A percentile compares a stretch with the other conserved stretches of the same genome.
These are phyloP conservation scores for Hypselothyrea guttata DNA, from an alignment of 2,888 invertebrate species.

Conservation along the genomic window DNA sequence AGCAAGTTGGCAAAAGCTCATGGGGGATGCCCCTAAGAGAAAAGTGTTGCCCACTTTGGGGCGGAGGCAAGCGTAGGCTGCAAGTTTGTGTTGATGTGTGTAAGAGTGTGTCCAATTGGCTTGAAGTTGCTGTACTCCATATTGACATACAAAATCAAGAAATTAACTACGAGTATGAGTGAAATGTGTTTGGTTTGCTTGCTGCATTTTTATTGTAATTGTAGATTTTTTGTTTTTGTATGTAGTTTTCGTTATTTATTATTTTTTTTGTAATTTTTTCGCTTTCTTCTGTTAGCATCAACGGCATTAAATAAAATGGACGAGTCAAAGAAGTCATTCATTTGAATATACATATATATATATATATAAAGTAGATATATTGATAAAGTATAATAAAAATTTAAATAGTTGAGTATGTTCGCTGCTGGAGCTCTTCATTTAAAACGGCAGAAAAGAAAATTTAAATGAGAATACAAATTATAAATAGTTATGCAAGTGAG, in stretches of 20 bases:
- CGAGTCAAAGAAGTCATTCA: slow-evolving; percentile 83
- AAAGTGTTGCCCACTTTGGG: slow-evolving; percentile 38
- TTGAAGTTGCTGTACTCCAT: slow-evolving; percentile 10
- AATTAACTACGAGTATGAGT: slow-evolving; percentile 25
- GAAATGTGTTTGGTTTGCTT: slow-evolving; percentile 51
- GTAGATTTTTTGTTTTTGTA: slow-evolving; percentile 40
- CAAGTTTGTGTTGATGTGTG: slow-evolving; percentile 34
- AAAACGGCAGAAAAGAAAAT: slow-evolving; percentile 25
- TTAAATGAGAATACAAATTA: slow-evolving; percentile 28
- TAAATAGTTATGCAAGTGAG: slow-evolving; percentile 31
- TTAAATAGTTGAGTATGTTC: slow-evolving; percentile 52
- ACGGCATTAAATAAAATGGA: slow-evolving; percentile 81
- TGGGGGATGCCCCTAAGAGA: slow-evolving; percentile 13
- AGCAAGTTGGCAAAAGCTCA: slow-evolving; percentile 42
- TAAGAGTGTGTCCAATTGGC: slow-evolving; percentile 1
- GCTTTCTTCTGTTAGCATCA: slow-evolving; percentile 80
- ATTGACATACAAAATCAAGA: slow-evolving; percentile 31
- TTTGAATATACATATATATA: slow-evolving; percentile 67
- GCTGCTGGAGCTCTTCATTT: slow-evolving; percentile 30
- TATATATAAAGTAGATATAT: slow-evolving; percentile 47
- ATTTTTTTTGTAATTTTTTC: slow-evolving; percentile 48
- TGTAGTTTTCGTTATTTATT: slow-evolving; percentile 38
- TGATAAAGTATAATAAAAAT: slow-evolving; percentile 42
- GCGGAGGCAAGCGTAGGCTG: slow-evolving; percentile 18
- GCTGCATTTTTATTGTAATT: slow-evolving; percentile 49